These are phyloP conservation scores for Troides helena DNA, from an alignment of 2,888 invertebrate species.

Conservation along the genomic window DNA sequence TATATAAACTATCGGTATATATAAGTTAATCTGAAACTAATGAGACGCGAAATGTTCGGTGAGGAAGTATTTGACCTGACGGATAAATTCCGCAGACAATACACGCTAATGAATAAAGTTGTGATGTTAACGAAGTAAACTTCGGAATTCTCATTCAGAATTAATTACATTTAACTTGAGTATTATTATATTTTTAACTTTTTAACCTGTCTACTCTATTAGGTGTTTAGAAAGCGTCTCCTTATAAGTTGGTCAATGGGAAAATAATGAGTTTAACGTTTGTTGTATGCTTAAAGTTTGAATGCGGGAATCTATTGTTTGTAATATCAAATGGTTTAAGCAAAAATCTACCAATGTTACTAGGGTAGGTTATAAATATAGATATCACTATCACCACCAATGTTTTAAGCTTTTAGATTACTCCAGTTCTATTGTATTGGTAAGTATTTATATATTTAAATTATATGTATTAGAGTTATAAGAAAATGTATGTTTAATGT, in stretches of 20 bases:
- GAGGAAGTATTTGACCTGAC: slow-evolving; percentile 59
- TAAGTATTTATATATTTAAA: too few relatives aligned
- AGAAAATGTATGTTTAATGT: too few relatives aligned
- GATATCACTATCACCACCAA: too few relatives aligned
- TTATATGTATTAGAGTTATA: too few relatives aligned
- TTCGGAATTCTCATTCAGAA: slow-evolving; percentile 68
- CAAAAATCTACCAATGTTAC: too few relatives aligned
- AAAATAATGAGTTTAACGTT: not conserved
- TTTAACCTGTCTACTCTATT: not conserved
- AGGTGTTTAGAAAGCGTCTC: not conserved
- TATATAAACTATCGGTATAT: not conserved
- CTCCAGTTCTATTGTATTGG: too few relatives aligned
- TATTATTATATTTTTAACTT: not conserved
- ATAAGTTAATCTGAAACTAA: slow-evolving; percentile 34
- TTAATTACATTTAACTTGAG: slow-evolving; percentile 44
- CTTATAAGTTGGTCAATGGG: not conserved
- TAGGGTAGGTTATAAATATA: too few relatives aligned
- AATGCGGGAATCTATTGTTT: too few relatives aligned
- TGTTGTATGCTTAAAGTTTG: not conserved
- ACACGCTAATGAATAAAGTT: slow-evolving; percentile 79
- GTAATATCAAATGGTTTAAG: too few relatives aligned
- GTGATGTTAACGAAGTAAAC: slow-evolving; percentile 72
- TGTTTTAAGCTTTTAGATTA: too few relatives aligned
- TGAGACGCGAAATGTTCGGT: slow-evolving; percentile 55
- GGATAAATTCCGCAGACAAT: slow-evolving; percentile 75